Base-by-base conservation (phyloP, 2,113 vertebrate species). In the Zapus hudsonius region DNA sequence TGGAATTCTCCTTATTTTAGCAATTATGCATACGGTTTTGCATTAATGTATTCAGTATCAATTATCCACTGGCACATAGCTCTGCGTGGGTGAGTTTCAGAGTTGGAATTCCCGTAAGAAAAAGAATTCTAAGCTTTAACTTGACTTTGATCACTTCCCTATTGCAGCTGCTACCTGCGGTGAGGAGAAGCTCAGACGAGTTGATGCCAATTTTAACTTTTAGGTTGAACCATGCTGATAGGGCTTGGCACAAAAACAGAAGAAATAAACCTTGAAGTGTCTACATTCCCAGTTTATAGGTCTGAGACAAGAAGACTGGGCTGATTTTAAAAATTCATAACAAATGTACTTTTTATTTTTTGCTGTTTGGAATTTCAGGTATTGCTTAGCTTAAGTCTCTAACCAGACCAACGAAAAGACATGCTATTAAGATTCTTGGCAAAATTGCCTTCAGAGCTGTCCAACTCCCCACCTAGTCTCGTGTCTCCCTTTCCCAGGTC, bases 71-170 rank as follows among this genome's bases (percentile, higher is more conserved):
- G 91, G 94, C 89, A 80, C 84, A 88, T 2, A 88, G 93, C 76
- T 93, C 95, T 91, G 93, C 85, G 94, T 95, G 95, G 92, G 95
- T 96, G 97, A 96, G 96, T 96, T 97, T 97, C 55, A 94, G 94
- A 76, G 86, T 31, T 33, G 90, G 90, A 95, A 83, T 95, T 97
- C 97, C 92, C 96, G 97, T 92, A 92, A 96, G 90, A 90, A 97
- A 96, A 75, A 67, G 95, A 76, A 66, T 96, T 96, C 93, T 94
- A 52, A 95, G 95, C 86, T 96, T 96, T 73, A 84, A 81, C 84
- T 91, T 93, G 89, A 70, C 96, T 97, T 95, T 95, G 59, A 97
- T 92, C 92, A 61, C 55, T 59, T 84, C 80, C 87, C 89, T 20
- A 33, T 64, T 95, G 0, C 7, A 75, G 80, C 67, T 93, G 92